Conservation (phyloP, 2,888 invertebrate genomes). For the Drosophila pseudotakahashii region DNA sequence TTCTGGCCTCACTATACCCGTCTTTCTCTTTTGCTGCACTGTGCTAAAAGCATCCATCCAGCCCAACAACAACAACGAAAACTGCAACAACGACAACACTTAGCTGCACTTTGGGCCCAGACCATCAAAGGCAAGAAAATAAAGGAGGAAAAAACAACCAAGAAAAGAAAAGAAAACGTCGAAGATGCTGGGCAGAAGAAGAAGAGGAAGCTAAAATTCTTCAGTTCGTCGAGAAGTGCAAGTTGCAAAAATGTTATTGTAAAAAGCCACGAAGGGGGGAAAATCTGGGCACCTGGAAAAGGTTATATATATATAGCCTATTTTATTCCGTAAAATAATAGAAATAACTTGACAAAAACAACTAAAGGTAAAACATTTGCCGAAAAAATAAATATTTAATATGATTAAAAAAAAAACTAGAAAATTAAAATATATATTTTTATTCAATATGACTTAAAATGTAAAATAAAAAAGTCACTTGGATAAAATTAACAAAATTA, state of each 20-base stretch:
- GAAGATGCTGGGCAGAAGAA: constrained; percentile 28
- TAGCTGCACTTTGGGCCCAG: constrained; percentile 40
- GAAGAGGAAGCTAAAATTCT: constrained; percentile 36
- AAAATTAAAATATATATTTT: no score
- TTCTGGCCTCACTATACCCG: neutral
- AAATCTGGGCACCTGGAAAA: constrained; percentile 11
- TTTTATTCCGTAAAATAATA: no score
- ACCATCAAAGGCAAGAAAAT: constrained; percentile 34
- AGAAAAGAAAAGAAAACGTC: constrained; percentile 31
- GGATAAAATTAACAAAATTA: no score
- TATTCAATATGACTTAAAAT: no score
- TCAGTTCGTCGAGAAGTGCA: constrained; percentile 27
- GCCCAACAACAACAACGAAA: constrained; percentile 7
- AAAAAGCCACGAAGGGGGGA: constrained; percentile 5
- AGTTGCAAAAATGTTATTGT: constrained; percentile 31
- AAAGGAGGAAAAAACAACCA: neutral
- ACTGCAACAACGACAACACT: constrained; percentile 28
- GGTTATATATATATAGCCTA: no score
- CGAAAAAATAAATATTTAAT: no score
- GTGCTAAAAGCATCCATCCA: constrained; percentile 44
- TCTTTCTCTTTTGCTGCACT: constrained; percentile 17
- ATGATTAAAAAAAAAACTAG: no score
- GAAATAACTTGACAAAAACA: no score
- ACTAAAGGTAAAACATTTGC: no score
- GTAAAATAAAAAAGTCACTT: no score